A percentile compares a stretch with the other conserved stretches of the same genome.
Conservation (phyloP, 2,888 invertebrate genomes). For the Callyntrura guangdongensis region DNA sequence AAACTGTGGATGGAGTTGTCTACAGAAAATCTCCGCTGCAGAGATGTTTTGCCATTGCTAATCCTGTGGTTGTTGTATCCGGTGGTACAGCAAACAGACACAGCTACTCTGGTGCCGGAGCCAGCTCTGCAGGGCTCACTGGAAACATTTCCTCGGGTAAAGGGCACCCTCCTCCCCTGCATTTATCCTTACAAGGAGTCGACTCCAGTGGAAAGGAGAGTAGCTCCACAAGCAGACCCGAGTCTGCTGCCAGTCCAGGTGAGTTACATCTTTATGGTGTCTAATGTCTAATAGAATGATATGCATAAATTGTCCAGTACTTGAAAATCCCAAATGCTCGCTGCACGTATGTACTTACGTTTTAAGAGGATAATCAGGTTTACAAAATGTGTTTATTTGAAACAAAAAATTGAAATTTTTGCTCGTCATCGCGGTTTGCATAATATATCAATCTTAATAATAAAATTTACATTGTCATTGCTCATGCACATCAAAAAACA, state of each 20-base stretch:
- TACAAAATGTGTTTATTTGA: not conserved
- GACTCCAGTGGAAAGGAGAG: slow-evolving; percentile 56
- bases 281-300: too few relatives aligned
- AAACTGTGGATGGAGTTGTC: slow-evolving; percentile 55
- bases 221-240: slow-evolving; percentile 49
- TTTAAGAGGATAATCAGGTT: not conserved
- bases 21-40: slow-evolving; percentile 68
- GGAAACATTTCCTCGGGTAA: slow-evolving; percentile 18
- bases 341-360: not conserved
- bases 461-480: slow-evolving; percentile 45
- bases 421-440: slow-evolving; percentile 51
- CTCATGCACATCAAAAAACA: too few relatives aligned
- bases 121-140: slow-evolving; percentile 14
- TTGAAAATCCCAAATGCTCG: too few relatives aligned
- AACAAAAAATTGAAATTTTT: not conserved
- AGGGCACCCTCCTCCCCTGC: slow-evolving; percentile 29
- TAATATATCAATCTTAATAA: slow-evolving; percentile 1
- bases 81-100: slow-evolving; percentile 36
- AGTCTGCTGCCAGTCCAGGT: slow-evolving; percentile 73
- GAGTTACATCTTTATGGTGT: slow-evolving; percentile 1
- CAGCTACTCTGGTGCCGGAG: slow-evolving; percentile 65
- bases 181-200: slow-evolving; percentile 56
- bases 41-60: slow-evolving; percentile 57
- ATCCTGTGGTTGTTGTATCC: not conserved
- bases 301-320: not conserved